Evolutionary conservation across 1,140 invertebrate genomes (phyloP).

Genomic region (Sitobion miscanthi): DNA sequence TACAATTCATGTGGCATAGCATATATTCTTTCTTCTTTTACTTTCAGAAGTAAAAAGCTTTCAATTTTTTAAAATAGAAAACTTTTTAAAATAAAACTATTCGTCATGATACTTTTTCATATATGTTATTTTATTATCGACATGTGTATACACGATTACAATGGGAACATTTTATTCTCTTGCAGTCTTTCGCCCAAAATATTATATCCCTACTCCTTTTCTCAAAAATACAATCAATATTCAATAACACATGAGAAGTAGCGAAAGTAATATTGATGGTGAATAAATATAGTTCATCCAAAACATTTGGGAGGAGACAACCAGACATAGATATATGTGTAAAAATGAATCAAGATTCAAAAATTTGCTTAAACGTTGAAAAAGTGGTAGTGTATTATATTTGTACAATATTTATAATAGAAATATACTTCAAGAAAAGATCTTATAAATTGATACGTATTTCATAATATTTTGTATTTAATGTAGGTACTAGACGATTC

Average conservation of each 20-base stretch:
- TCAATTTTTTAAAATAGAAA: background rate
- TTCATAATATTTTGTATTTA: too few species aligned
- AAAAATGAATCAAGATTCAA: background rate
- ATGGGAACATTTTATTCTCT: background rate
- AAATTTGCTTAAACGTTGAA: too few species aligned
- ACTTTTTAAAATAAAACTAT: conserved; percentile 7
- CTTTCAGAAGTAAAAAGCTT: background rate
- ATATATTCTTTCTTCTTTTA: conserved; percentile 9
- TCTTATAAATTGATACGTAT: background rate
- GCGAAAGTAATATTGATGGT: background rate
- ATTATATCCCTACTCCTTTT: background rate
- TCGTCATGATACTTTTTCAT: background rate
- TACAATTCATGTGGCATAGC: background rate
- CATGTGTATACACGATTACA: background rate
- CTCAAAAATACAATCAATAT: background rate
- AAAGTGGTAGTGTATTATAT: background rate
- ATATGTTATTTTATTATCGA: background rate
- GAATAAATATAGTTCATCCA: background rate
- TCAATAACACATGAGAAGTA: background rate
- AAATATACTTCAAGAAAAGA: background rate
- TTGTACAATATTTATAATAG: background rate
- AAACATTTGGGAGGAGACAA: background rate
- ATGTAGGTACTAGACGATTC: background rate
- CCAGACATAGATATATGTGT: background rate
- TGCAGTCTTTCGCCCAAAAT: background rate